Base-by-base conservation (phyloP, 1,140 invertebrate genomes). In the Leptopilina boulardi region DNA sequence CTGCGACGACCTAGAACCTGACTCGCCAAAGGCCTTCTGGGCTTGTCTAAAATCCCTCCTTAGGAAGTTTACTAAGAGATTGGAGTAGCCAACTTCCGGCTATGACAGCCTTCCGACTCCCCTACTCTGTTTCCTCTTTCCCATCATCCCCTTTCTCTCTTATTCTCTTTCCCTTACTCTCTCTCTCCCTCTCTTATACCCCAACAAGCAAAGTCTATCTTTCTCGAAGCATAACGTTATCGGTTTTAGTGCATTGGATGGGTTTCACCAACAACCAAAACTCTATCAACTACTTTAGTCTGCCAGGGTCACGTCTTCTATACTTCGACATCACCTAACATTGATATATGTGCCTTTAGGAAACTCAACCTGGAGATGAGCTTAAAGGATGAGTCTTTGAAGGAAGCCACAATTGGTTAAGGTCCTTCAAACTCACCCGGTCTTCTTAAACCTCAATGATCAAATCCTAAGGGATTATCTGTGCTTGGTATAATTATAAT, bases 71-170 rank as follows among this genome's bases (percentile, higher is more conserved):
- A 83, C 78, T 74, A 56, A 72, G 59, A 54, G 80, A 85, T 81
- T 76, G 74, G 78, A 76, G 74, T 80, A 71, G 54, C 78, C 71
- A 88, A 87, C 85, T 86, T 87, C 87, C 77, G 77, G 70, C 78
- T 78, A 75, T 80, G 82, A 83, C 80, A 82, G 77, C 71, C 73
- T 70, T 73, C 71, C 42, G 23, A 66, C 26, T 30, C 4, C 3
- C 54, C 18, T 23, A 3, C 3, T 11, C 54, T 23, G 54, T 77
- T 74, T 71, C 76, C 71, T 76, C 51, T 4, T 9, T 42, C 15
- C 77, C 8, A 38, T 42, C 8, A 19, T 56, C 54, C 3, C 19
- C 51, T 18, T 19, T 8, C 1, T 54, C 51, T 23, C 54, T 56
- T 10, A 8, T 18, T 56, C 54, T 21, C 18, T 10, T 23, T 56